phyloP scores from a whole-genome alignment of 2,888 invertebrate genomes.

The Sisyra nigra region DNA sequence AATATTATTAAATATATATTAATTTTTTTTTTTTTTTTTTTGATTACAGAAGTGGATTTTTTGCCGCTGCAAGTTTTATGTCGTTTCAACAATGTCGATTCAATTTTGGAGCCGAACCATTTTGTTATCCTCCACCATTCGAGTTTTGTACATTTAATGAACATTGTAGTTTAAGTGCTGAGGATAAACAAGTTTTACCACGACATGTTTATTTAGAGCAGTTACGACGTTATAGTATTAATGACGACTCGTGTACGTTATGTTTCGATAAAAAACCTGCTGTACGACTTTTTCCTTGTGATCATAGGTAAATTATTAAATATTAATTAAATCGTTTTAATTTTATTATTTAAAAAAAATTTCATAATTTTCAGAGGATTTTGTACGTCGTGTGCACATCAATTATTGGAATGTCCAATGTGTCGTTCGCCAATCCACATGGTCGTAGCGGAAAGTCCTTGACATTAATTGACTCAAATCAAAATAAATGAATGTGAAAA shows the following conservation, averaged over 20 bases:
- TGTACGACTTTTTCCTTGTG: constrained; percentile 62
- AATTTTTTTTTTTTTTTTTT: constrained; percentile 7
- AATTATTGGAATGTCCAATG: constrained; percentile 73
- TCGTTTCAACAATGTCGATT: constrained; percentile 90
- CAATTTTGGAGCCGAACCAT: constrained; percentile 75
- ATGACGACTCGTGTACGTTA: constrained; percentile 72
- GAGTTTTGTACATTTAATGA: constrained; percentile 62
- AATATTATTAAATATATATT: neutral
- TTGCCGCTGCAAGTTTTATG: constrained; percentile 93
- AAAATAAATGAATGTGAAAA: too few species aligned
- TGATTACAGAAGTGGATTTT: constrained; percentile 61
- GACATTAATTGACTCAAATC: constrained; percentile 19
- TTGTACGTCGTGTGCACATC: constrained; percentile 61
- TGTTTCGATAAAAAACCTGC: constrained; percentile 71
- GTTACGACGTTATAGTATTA: constrained; percentile 52
- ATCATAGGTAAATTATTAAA: constrained; percentile 47
- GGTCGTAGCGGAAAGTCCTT: constrained; percentile 29
- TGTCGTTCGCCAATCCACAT: constrained; percentile 55
- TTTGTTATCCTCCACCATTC: constrained; percentile 56
- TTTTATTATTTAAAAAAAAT: constrained; percentile 1
- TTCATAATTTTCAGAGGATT: constrained; percentile 47
- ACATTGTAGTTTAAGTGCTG: constrained; percentile 52
- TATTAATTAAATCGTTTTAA: constrained; percentile 9
- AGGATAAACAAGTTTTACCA: constrained; percentile 65
- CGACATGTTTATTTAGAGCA: constrained; percentile 63